phyloP scores from a whole-genome alignment of 2,888 invertebrate species.

The Nephrotoma flavescens region DNA sequence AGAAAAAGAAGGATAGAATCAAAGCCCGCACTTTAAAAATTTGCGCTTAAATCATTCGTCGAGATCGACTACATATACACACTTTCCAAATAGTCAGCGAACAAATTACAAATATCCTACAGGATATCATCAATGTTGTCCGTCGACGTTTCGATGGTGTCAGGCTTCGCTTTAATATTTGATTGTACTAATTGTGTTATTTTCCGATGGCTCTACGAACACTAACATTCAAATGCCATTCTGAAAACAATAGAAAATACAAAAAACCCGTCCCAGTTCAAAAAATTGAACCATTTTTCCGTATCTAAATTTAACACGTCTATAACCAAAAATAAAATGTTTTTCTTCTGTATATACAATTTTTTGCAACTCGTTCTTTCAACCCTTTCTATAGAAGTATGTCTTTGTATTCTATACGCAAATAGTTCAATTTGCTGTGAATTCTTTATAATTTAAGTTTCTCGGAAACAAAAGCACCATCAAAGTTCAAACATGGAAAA shows the following conservation, averaged over 20 bases:
- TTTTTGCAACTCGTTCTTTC: not conserved
- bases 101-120: too few species aligned
- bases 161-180: too few species aligned
- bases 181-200: too few species aligned
- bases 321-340: not conserved
- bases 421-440: not conserved
- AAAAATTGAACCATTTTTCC: not conserved
- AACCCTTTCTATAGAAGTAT: not conserved
- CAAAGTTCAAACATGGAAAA: not conserved
- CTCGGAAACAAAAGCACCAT: not conserved
- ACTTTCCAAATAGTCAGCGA: too few species aligned
- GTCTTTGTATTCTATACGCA: not conserved
- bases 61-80: too few species aligned
- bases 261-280: not conserved
- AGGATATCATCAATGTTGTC: too few species aligned
- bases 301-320: not conserved
- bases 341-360: not conserved
- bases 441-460: not conserved
- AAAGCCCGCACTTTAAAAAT: too few species aligned
- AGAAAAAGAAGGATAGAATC: too few species aligned
- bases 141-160: too few species aligned
- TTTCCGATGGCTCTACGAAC: too few species aligned
- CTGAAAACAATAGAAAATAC: not conserved
- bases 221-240: not conserved
- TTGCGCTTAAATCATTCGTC: too few species aligned